phyloP scores from a whole-genome alignment of 1,140 invertebrate species.

The Drosophila mauritiana region DNA sequence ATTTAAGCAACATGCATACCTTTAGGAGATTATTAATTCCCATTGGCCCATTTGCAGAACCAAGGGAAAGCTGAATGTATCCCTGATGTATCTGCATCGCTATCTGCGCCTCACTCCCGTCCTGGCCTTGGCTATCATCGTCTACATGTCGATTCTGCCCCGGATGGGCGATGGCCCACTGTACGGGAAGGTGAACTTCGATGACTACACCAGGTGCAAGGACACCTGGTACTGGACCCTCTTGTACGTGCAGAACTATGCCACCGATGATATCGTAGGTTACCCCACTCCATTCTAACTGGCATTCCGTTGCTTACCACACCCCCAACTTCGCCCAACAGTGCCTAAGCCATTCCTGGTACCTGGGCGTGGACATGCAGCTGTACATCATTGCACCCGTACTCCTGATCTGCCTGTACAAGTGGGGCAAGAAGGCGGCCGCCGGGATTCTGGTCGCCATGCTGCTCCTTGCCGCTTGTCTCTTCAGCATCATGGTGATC shows the following conservation, averaged over 20 bases:
- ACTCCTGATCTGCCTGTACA: conserved; percentile 89
- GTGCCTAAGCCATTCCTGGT: conserved; percentile 96
- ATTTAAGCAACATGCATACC: too few species aligned
- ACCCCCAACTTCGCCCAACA: conserved; percentile 73
- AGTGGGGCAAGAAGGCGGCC: conserved; percentile 84
- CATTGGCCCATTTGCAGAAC: conserved; percentile 10
- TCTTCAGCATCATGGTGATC: conserved; percentile 59
- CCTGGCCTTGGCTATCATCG: conserved; percentile 51
- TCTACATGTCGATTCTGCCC: conserved; percentile 53
- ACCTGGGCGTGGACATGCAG: conserved; percentile 94
- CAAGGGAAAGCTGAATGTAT: conserved; percentile 65
- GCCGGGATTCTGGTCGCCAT: conserved; percentile 35
- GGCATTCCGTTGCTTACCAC: not conserved
- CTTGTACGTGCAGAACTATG: conserved; percentile 69
- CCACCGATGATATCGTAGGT: conserved; percentile 37
- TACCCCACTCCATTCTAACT: not conserved
- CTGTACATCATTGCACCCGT: conserved; percentile 91
- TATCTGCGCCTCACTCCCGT: conserved; percentile 71
- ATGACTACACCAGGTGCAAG: conserved; percentile 36
- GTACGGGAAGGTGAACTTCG: conserved; percentile 58
- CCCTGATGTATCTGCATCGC: conserved; percentile 75
- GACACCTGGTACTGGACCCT: conserved; percentile 56
- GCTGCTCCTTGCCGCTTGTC: conserved; percentile 38
- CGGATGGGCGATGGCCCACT: conserved; percentile 56
- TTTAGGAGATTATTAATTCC: not conserved